These are phyloP conservation scores for Stictonetta naevosa DNA, from an alignment of 2,113 vertebrate species.

Conservation along the genomic window DNA sequence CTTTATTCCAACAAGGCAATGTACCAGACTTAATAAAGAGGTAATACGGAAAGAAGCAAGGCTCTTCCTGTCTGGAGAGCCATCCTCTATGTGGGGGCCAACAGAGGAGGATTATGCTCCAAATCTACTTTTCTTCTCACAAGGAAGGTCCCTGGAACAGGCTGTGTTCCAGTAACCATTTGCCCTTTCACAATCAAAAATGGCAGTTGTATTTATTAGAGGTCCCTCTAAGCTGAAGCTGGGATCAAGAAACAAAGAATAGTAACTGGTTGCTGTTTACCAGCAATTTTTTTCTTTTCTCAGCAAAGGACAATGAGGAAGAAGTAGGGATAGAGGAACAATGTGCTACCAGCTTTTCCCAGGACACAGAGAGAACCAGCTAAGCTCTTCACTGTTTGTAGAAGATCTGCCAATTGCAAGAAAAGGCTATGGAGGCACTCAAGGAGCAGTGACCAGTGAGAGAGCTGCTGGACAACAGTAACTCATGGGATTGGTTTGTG, in stretches of 20 bases:
- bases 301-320: background rate
- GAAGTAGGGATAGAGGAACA: background rate
- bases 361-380: background rate
- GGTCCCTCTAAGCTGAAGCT: background rate
- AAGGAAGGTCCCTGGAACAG: background rate
- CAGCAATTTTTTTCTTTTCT: background rate
- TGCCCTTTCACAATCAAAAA: background rate
- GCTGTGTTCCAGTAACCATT: background rate
- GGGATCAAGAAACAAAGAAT: background rate
- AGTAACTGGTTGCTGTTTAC: background rate
- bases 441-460: background rate
- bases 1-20: background rate
- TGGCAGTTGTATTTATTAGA: background rate
- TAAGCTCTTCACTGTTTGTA: background rate
- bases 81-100: background rate
- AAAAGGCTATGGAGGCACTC: background rate
- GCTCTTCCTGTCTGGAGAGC: background rate
- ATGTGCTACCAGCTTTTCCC: background rate
- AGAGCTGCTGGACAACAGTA: background rate
- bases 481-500: background rate
- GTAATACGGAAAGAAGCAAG: background rate
- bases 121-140: background rate
- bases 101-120: background rate
- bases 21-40: background rate
- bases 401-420: background rate